Percentiles rank a stretch among this genome's conserved stretches.
These are phyloP conservation scores for Philaethria dido DNA, from an alignment of 2,888 invertebrate genomes.

Conservation along the genomic window DNA sequence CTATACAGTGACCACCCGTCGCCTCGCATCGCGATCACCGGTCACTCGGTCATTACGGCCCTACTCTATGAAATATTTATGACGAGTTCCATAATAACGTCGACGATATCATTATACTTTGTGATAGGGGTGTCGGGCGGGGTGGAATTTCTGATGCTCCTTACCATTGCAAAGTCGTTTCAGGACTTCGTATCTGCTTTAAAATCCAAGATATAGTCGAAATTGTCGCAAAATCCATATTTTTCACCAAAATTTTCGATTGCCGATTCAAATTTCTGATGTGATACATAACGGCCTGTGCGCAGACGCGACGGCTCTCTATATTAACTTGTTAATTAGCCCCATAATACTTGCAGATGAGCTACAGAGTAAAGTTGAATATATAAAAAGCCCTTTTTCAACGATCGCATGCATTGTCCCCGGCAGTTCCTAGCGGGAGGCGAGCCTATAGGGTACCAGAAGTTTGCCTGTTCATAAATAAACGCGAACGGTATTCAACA, in stretches of 20 bases:
- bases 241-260: conserved; percentile 15
- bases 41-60: conserved; percentile 83
- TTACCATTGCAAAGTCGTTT: conserved; percentile 81
- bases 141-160: conserved; percentile 83
- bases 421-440: conserved; percentile 58
- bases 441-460: conserved; percentile 81
- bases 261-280: conserved; percentile 44
- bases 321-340: conserved; percentile 96
- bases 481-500: conserved; percentile 85
- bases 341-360: conserved; percentile 95
- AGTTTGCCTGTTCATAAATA: conserved; percentile 85
- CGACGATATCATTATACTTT: conserved; percentile 85
- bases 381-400: conserved; percentile 87
- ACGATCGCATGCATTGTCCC: conserved; percentile 80
- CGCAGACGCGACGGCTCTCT: conserved; percentile 87
- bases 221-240: conserved; percentile 54
- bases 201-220: conserved; percentile 63
- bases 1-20: conserved; percentile 46
- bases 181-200: conserved; percentile 56
- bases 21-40: conserved; percentile 59
- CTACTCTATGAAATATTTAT: conserved; percentile 83
- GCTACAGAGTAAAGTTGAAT: conserved; percentile 87
- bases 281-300: conserved; percentile 55
- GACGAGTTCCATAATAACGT: conserved; percentile 82
- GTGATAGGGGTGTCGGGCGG: conserved; percentile 83